These are phyloP conservation scores for Urechis unicinctus DNA, from an alignment of 2,888 invertebrate genomes.

Conservation along the genomic window DNA sequence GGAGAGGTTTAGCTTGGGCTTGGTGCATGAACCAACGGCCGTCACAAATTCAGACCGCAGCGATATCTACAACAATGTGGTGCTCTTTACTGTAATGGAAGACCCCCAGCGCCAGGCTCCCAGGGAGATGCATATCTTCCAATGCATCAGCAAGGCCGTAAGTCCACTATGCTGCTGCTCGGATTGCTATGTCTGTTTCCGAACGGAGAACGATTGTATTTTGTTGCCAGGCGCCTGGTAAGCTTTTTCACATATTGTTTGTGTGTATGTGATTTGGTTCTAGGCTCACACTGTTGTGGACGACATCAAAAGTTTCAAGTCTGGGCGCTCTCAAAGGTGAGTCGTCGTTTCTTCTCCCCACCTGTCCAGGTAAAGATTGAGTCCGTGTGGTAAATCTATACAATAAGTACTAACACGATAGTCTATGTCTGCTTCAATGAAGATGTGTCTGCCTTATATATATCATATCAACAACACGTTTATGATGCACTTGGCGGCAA, in stretches of 20 bases:
- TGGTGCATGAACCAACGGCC: conserved; percentile 95
- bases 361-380: too few species aligned
- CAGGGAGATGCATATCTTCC: conserved; percentile 93
- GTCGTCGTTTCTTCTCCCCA: too few species aligned
- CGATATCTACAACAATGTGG: conserved; percentile 97
- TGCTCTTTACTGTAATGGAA: conserved; percentile 87
- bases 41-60: conserved; percentile 91
- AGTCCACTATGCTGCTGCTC: background rate
- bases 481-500: too few species aligned
- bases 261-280: conserved; percentile 19
- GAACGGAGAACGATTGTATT: too few species aligned
- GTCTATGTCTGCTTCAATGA: too few species aligned
- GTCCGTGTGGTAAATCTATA: too few species aligned
- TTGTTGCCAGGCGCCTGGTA: too few species aligned
- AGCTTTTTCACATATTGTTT: too few species aligned
- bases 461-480: too few species aligned
- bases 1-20: conserved; percentile 87
- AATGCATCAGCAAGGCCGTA: conserved; percentile 40
- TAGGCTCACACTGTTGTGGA: conserved; percentile 75
- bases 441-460: too few species aligned
- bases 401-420: too few species aligned
- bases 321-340: background rate
- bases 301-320: conserved; percentile 63
- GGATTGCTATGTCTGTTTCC: background rate
- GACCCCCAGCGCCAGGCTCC: conserved; percentile 49